phyloP scores from a whole-genome alignment of 2,113 vertebrate species.

The Actenoides hombroni region DNA sequence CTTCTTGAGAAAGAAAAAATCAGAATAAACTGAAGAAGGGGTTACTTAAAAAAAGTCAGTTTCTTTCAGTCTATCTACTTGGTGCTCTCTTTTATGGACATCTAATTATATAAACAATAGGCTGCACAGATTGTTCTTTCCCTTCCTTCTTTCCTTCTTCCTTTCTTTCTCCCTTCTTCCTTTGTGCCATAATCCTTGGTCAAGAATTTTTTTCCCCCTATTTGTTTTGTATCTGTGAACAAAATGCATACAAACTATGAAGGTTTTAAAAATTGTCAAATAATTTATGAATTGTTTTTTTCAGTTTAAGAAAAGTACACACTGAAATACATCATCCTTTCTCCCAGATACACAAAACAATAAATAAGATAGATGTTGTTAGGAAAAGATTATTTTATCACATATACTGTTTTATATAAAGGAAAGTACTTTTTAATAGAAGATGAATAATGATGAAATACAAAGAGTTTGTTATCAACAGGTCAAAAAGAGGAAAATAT shows the following conservation, averaged over 20 bases:
- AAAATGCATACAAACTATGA: background rate
- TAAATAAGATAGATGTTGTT: background rate
- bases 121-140: background rate
- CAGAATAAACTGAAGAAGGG: background rate
- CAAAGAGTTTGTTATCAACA: slow-evolving; percentile 58
- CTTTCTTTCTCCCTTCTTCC: background rate
- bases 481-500: slow-evolving; percentile 34
- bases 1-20: background rate
- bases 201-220: background rate
- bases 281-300: background rate
- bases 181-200: background rate
- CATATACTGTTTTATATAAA: background rate
- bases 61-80: background rate
- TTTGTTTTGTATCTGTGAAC: background rate
- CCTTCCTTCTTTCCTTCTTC: background rate
- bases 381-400: background rate
- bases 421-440: background rate
- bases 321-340: background rate
- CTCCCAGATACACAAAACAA: background rate
- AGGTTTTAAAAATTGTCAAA: background rate
- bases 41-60: background rate
- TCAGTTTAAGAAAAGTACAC: background rate
- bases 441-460: background rate
- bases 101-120: background rate
- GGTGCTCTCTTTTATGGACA: background rate